Percentiles rank a stretch among this genome's conserved stretches.
Conservation (phyloP, 1,140 invertebrate species). For the Ooceraea biroi region DNA sequence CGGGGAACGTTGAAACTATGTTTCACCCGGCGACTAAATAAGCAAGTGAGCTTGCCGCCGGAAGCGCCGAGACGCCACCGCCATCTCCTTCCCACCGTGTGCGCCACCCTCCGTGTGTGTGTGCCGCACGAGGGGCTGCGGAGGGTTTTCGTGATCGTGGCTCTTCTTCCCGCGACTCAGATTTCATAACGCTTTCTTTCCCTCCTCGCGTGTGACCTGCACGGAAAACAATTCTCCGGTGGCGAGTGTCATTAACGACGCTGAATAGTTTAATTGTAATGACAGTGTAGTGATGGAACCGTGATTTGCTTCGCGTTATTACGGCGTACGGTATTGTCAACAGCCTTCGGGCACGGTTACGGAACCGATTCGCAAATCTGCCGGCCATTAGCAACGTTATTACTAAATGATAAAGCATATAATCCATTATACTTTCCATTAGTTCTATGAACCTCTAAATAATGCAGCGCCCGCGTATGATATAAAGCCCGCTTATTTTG, state of each 20-base stretch:
- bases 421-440: constrained; percentile 56
- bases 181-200: constrained; percentile 53
- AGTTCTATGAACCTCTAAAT: constrained; percentile 48
- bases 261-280: not conserved
- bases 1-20: constrained; percentile 68
- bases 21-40: constrained; percentile 71
- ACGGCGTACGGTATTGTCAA: not conserved
- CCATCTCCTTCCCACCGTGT: too few relatives aligned
- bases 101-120: constrained; percentile 24
- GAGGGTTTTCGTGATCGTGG: constrained; percentile 38
- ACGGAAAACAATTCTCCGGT: too few relatives aligned
- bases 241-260: not conserved
- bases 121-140: constrained; percentile 17
- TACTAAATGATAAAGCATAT: constrained; percentile 40
- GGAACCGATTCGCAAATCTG: constrained; percentile 17
- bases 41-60: constrained; percentile 55
- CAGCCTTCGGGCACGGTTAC: not conserved
- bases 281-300: not conserved
- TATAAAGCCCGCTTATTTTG: constrained; percentile 20
- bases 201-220: too few relatives aligned
- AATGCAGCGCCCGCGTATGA: not conserved
- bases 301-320: not conserved
- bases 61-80: constrained; percentile 1
- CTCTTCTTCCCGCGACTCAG: constrained; percentile 52
- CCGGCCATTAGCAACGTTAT: constrained; percentile 47